Evolutionary conservation across 2,113 vertebrate genomes (phyloP), one percentile per base, ranked within the genome.

Genomic region (Cyprinodon tularosa): DNA sequence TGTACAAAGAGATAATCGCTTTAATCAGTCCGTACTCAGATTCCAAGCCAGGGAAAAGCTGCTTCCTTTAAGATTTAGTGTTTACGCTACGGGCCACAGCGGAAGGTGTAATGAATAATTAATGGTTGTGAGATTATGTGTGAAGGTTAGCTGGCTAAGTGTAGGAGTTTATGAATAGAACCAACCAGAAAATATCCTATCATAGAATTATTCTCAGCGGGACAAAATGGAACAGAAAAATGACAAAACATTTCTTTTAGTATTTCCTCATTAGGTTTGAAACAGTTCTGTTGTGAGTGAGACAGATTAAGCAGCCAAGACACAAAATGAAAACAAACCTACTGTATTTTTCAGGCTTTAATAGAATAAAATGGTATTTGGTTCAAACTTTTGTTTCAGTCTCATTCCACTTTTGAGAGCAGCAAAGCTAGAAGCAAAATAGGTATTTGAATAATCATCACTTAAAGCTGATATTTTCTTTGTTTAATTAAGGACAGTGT

Each of bases 41-140:
- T 13, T 37, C 70, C 40, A 39, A 79, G 80, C 63, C 57, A 74
- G 20, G 50, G n/a, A 69, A 62, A 85, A 80, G 78, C 53, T 38
- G 39, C 68, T 86, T 84, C 60, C 48, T 40, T 71, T 78, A 68
- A 67, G 80, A 69, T 74, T 72, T 44, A 39, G 84, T 78, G 76
- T 88, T 86, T 72, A 78, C 82, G 66, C 81, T 71, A 72, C 14
- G 20, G 78, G 74, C 61, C 77, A 57, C 50, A 84, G 77, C 22
- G 1, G 86, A 68, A 72, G 84, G 78, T 5, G 13, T 47, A 29
- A 84, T 88, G 81, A 86, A 88, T 89, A 89, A 89, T 85, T 75
- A 80, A 86, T 85, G 77, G 60, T 62, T 80, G 36, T 62, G 76
- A 76, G 82, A 88, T 73, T 81, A 80, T 73, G 53, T 3, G 44